Conservation (phyloP, 2,888 invertebrate species). For the Ligdia adustata region DNA sequence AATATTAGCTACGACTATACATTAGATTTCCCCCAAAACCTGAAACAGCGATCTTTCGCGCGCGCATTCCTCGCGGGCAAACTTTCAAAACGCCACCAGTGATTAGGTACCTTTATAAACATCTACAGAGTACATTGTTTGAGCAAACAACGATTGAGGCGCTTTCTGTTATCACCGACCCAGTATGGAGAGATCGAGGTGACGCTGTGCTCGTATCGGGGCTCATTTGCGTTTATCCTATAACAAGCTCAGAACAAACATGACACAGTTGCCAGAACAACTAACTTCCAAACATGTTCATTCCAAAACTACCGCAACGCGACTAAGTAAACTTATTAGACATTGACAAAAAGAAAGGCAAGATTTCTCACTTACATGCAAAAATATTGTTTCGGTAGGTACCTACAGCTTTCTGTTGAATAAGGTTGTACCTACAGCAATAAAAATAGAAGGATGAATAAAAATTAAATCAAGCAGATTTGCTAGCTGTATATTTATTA, state of each 20-base stretch:
- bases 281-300: not conserved
- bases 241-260: slow-evolving; percentile 6
- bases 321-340: too few relatives aligned
- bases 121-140: slow-evolving; percentile 16
- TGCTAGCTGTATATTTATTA: too few relatives aligned
- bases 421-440: too few relatives aligned
- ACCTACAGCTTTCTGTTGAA: too few relatives aligned
- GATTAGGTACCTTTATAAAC: too few relatives aligned
- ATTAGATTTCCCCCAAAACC: too few relatives aligned
- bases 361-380: too few relatives aligned
- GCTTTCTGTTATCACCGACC: slow-evolving; percentile 52
- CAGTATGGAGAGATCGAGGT: slow-evolving; percentile 39
- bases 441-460: too few relatives aligned
- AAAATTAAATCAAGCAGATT: too few relatives aligned
- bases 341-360: too few relatives aligned
- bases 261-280: slow-evolving; percentile 5
- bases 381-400: too few relatives aligned
- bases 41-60: not conserved
- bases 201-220: slow-evolving; percentile 26
- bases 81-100: not conserved
- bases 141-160: slow-evolving; percentile 42
- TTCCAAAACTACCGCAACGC: slow-evolving; percentile 1
- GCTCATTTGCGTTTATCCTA: slow-evolving; percentile 23
- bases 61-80: not conserved
- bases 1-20: too few relatives aligned